Percentiles rank a stretch among this genome's conserved stretches.
phyloP scores from a whole-genome alignment of 2,797 vertebrate species.

The Potorous gilbertii region DNA sequence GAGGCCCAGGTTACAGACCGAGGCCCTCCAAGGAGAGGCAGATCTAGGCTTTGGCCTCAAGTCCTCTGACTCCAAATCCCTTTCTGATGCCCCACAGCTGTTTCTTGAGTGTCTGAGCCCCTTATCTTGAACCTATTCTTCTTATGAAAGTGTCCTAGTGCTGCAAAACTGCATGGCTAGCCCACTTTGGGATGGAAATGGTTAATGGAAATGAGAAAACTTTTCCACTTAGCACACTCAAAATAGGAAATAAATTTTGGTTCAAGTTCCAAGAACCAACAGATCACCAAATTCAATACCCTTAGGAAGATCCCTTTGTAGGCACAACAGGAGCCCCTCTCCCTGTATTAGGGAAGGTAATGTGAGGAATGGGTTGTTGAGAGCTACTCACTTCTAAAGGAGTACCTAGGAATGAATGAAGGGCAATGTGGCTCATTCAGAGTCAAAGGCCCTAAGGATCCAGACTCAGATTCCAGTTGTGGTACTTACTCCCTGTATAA shows the following conservation, averaged over 20 bases:
- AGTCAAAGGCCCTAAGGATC: neutral
- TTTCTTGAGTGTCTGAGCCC: neutral
- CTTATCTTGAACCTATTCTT: slow-evolving; percentile 11
- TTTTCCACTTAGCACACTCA: neutral
- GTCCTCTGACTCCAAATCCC: neutral
- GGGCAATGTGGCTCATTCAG: neutral
- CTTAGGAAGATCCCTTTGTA: neutral
- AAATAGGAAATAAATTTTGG: slow-evolving; percentile 35
- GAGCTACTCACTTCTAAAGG: rapidly evolving
- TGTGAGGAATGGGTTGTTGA: slow-evolving; percentile 9
- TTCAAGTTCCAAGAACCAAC: neutral
- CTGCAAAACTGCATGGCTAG: neutral
- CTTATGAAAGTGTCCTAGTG: slow-evolving; percentile 7
- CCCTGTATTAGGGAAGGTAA: slow-evolving; percentile 6
- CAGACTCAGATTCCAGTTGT: neutral
- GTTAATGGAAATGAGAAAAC: slow-evolving; percentile 11
- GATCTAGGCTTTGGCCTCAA: neutral
- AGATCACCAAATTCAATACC: neutral
- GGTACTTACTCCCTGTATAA: neutral
- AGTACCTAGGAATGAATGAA: neutral
- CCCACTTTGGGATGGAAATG: neutral
- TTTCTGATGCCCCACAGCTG: neutral
- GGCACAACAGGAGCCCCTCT: neutral
- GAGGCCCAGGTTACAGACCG: too few species aligned
- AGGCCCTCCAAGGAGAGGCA: neutral